Conservation (phyloP, 2,797 vertebrate species). For the Silurus aristotelis region DNA sequence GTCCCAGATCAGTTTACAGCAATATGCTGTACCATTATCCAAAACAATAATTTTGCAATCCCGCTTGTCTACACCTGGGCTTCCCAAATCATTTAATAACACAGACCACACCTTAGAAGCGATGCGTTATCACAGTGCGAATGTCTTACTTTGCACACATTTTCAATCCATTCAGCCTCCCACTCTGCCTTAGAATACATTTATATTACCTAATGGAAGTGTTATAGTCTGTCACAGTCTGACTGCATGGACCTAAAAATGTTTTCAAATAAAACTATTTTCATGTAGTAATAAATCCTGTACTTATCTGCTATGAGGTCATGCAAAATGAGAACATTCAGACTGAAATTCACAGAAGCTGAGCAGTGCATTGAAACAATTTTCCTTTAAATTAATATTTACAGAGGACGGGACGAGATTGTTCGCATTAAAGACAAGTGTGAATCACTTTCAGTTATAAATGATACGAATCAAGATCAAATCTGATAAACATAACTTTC, state of each 20-base stretch:
- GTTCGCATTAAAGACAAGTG: neutral
- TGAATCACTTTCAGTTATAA: neutral
- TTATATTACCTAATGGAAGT: neutral
- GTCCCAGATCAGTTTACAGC: neutral
- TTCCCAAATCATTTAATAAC: constrained; percentile 1
- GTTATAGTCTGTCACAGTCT: neutral
- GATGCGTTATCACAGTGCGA: neutral
- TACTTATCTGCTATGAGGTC: neutral
- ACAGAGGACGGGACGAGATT: neutral
- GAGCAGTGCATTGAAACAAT: neutral
- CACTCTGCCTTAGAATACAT: neutral
- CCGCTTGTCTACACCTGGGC: constrained; percentile 8
- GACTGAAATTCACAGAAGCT: neutral
- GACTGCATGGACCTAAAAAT: neutral
- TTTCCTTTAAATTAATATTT: neutral
- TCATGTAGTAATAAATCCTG: neutral
- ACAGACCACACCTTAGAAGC: constrained; percentile 6
- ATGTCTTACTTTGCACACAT: neutral
- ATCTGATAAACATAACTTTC: neutral
- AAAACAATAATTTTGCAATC: neutral
- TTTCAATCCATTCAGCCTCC: neutral
- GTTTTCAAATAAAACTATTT: neutral
- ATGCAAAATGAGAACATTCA: neutral
- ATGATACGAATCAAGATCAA: neutral
- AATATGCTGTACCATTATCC: neutral